These are phyloP conservation scores for Pinna nobilis DNA, from an alignment of 1,140 invertebrate species.

Conservation along the genomic window DNA sequence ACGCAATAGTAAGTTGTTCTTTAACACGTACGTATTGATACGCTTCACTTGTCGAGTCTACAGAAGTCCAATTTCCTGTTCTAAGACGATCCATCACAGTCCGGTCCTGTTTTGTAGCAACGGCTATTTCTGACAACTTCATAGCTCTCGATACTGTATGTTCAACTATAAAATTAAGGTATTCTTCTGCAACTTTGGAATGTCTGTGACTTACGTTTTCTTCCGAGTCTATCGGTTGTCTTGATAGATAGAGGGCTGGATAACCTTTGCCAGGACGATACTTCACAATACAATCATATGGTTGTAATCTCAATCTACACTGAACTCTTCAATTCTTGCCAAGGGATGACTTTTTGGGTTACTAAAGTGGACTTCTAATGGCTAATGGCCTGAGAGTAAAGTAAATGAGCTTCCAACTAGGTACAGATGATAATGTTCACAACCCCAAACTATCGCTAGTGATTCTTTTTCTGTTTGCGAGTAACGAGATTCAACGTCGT, in stretches of 20 bases:
- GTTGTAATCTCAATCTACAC: conserved; percentile 26
- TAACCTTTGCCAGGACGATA: conserved; percentile 27
- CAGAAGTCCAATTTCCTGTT: too few relatives aligned
- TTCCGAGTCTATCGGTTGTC: background rate
- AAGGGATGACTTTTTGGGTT: conserved; percentile 17
- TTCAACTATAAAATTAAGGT: background rate
- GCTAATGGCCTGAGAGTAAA: conserved; percentile 12
- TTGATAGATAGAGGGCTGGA: conserved; percentile 28
- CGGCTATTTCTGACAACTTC: conserved; percentile 6
- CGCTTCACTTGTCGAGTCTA: too few relatives aligned
- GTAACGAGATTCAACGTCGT: too few relatives aligned
- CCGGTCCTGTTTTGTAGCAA: background rate
- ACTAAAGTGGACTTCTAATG: conserved; percentile 17
- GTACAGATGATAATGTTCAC: conserved; percentile 50
- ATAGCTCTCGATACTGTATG: conserved; percentile 9
- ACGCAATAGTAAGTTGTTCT: too few relatives aligned
- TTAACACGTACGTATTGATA: too few relatives aligned
- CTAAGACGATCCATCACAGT: too few relatives aligned
- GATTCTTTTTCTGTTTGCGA: too few relatives aligned
- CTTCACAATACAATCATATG: conserved; percentile 26
- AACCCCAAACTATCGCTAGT: too few relatives aligned
- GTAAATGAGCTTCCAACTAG: conserved; percentile 12
- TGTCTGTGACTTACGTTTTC: conserved; percentile 6
- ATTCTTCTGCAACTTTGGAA: conserved; percentile 19
- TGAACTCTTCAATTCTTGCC: conserved; percentile 32